Percentiles rank a stretch among this genome's conserved stretches.
Evolutionary conservation across 2,113 vertebrate species (phyloP).

Genomic region (Columbina picui): DNA sequence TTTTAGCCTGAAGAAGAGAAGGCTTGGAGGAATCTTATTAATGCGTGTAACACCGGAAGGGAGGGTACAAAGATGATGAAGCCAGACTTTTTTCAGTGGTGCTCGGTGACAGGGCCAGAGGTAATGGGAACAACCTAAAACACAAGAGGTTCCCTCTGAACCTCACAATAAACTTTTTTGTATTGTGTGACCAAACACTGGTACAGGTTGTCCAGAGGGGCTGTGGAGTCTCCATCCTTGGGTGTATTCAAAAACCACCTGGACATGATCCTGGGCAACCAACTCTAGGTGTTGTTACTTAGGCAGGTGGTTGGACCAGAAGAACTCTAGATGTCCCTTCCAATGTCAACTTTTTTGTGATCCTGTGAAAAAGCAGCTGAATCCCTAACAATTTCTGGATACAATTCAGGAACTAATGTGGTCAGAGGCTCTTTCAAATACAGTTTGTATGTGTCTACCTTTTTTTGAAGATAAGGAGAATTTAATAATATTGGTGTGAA

Average conservation of each 20-base stretch:
- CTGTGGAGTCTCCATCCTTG: background rate
- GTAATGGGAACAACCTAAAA: background rate
- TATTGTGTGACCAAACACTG: background rate
- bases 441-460: background rate
- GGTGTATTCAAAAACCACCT: rapidly evolving
- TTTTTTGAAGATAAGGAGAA: background rate
- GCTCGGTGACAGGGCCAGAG: background rate
- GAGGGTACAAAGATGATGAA: background rate
- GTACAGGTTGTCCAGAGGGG: background rate
- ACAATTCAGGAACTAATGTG: background rate
- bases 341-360: background rate
- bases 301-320: background rate
- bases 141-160: background rate
- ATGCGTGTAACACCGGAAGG: background rate
- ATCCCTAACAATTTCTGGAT: background rate
- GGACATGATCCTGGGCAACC: background rate
- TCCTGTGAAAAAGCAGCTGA: background rate
- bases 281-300: background rate
- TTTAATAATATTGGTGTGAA: background rate
- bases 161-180: background rate
- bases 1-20: background rate
- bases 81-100: background rate
- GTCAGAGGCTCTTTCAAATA: background rate
- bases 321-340: background rate
- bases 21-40: background rate